Conservation (phyloP, 2,113 vertebrate species). For the Chunga burmeisteri region DNA sequence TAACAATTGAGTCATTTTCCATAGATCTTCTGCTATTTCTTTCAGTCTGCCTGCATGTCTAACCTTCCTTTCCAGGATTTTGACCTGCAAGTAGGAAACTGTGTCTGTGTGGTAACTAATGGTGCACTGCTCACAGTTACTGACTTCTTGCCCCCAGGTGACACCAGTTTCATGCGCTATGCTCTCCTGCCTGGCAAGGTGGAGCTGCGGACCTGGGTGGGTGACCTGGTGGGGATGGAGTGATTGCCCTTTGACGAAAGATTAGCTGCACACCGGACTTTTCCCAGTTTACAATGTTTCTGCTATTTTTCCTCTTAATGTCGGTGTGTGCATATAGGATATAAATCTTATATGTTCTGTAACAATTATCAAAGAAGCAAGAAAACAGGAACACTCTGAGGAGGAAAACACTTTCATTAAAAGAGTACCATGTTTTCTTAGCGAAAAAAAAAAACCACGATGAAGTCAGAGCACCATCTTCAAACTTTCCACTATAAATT, state of each 20-base stretch:
- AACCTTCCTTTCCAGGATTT: neutral
- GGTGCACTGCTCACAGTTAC: neutral
- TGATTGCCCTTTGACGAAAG: neutral
- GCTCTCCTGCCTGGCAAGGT: neutral
- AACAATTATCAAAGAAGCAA: neutral
- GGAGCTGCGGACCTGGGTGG: neutral
- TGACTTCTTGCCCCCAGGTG: neutral
- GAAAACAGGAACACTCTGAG: neutral
- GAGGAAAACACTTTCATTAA: neutral
- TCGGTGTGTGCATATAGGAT: neutral
- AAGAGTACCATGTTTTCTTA: neutral
- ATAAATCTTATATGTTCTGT: neutral
- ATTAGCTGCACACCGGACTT: neutral
- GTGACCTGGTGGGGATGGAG: neutral
- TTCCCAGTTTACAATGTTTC: neutral
- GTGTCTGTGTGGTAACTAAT: neutral
- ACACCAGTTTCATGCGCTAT: neutral
- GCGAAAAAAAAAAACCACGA: accelerated
- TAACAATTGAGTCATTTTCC: neutral
- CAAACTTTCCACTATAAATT: neutral
- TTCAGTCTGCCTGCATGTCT: neutral
- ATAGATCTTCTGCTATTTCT: neutral
- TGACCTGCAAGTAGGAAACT: neutral
- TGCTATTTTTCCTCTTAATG: neutral
- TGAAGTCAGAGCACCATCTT: neutral